Evolutionary conservation across 2,113 vertebrate genomes (phyloP), one percentile per base, ranked within the genome.

Genomic region (Oncorhynchus kisutch): DNA sequence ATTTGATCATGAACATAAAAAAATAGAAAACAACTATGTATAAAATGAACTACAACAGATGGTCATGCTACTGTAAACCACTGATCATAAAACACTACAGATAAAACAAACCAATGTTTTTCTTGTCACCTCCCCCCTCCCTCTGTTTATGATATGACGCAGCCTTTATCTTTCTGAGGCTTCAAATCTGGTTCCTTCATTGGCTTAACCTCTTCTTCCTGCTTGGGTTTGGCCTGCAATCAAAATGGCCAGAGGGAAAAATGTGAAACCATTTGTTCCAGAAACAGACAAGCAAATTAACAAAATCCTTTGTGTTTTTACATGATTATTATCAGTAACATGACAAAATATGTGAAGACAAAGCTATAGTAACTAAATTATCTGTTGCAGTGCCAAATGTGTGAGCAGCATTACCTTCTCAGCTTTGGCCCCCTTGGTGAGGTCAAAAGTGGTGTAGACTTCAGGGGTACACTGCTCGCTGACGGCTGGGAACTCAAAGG

Each of bases 181-280:
- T 96, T 99, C 91, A 98, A 88, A 81, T 98, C 97, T 24, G 98
- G 97, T 82, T 99, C 97, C 91, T 97, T 99, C 85, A 98, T 81
- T 64, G 97, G 96, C 78, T 97, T 98, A 76, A 99, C 94, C 77
- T 95, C 96, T 84, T 97, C 97, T 45, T 99, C 97, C 77, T 91
- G 89, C 88, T 96, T 98, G 81, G 94, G 90, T 91, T 98, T 99
- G 74, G 92, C 87, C 96, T 98, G 78, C 27, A 48, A 57, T 64
- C 9, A 45, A n/a, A 45, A 25, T 45, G 67, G 7, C 20, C 9
- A 70, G 64, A 5, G 25, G 2, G 39, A 45, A 27, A 27, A 14
- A 27, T 66, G 7, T 66, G 8, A 13, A 66, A 25, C 64, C 64
- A 13, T 66, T 8, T 66, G 22, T 66, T n/a, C 18, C 2, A 62